Conservation (phyloP, 2,113 vertebrate genomes). For the Sporophila hypoxantha region DNA sequence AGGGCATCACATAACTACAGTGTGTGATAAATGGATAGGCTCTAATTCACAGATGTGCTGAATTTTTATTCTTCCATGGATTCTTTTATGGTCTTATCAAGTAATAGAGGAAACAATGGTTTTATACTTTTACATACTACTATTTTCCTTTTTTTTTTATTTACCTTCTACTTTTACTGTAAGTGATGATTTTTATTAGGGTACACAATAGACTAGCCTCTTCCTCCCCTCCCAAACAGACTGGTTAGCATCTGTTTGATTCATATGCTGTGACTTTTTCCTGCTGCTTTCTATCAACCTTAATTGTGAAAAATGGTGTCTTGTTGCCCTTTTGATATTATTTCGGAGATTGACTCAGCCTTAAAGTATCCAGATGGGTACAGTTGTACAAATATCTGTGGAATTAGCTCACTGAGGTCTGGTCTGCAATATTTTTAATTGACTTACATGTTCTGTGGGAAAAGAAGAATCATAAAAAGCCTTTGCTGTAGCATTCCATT, state of each 20-base stretch:
- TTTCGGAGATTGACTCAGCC: conserved; percentile 71
- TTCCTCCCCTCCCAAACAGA: conserved; percentile 55
- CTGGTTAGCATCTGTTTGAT: conserved; percentile 73
- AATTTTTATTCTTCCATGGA: not conserved
- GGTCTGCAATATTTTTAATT: conserved; percentile 73
- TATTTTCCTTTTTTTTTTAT: not conserved
- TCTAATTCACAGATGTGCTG: not conserved
- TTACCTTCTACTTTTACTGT: conserved; percentile 19
- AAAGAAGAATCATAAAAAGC: conserved; percentile 74
- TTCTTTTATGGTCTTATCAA: not conserved
- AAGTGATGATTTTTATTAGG: conserved; percentile 57
- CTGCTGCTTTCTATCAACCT: conserved; percentile 81
- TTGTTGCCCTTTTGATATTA: conserved; percentile 76
- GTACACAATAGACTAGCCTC: conserved; percentile 47
- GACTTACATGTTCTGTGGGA: conserved; percentile 82
- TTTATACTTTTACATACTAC: not conserved
- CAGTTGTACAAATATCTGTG: conserved; percentile 72
- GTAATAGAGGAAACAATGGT: not conserved
- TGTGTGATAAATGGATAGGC: not conserved
- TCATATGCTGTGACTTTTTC: conserved; percentile 76
- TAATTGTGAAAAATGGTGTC: conserved; percentile 81
- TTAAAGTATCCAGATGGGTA: conserved; percentile 74
- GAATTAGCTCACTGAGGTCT: conserved; percentile 74
- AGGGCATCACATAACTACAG: not conserved
- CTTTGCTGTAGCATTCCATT: conserved; percentile 75